Evolutionary conservation across 2,888 invertebrate genomes (phyloP).

Genomic region (Drosophila multiciliata): DNA sequence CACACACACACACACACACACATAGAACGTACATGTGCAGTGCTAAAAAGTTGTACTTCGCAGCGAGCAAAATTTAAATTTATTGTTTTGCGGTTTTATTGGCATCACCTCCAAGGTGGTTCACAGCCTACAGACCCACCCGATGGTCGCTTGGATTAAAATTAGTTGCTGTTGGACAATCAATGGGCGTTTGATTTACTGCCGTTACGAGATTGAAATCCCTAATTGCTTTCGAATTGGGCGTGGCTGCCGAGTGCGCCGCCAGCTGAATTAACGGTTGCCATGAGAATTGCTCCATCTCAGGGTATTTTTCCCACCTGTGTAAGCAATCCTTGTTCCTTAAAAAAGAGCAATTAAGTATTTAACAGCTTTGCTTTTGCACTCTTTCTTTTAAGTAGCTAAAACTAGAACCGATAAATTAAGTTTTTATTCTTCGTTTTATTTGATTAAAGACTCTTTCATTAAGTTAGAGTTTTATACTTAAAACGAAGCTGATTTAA

Average conservation of each 20-base stretch:
- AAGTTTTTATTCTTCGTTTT: neutral
- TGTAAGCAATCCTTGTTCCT: constrained; percentile 1
- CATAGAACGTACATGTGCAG: constrained; percentile 35
- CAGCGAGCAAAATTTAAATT: constrained; percentile 73
- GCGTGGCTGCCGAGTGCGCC: constrained; percentile 40
- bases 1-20: constrained; percentile 34
- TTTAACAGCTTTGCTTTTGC: neutral
- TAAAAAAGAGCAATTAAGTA: constrained; percentile 1
- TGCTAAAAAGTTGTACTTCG: constrained; percentile 70
- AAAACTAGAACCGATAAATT: neutral
- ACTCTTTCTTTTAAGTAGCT: neutral
- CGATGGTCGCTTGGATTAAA: constrained; percentile 43
- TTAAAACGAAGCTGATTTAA: constrained; percentile 3
- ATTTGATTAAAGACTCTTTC: neutral
- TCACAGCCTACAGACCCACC: constrained; percentile 9
- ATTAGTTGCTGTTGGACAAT: constrained; percentile 67
- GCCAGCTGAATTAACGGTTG: constrained; percentile 47
- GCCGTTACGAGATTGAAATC: constrained; percentile 60
- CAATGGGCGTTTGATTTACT: constrained; percentile 80
- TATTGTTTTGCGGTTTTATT: constrained; percentile 78
- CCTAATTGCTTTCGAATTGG: constrained; percentile 75
- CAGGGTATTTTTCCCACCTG: constrained; percentile 31
- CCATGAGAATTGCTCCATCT: constrained; percentile 17
- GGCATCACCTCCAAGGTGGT: constrained; percentile 28
- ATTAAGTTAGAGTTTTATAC: neutral